Conservation (phyloP, 2,797 vertebrate species). For the Phalanger gymnotis region DNA sequence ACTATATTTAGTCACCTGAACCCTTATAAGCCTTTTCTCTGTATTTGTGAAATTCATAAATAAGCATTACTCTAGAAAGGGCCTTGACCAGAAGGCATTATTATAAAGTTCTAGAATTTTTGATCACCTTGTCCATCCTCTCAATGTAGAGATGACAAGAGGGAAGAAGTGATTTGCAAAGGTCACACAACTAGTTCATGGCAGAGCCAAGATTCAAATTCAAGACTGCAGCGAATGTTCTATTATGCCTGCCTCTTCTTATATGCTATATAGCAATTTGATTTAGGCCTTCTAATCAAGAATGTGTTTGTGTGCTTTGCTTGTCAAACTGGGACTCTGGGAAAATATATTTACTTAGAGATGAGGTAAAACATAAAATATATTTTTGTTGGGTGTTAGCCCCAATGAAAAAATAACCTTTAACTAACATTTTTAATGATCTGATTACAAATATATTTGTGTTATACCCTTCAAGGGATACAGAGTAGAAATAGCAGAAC, state of each 20-base stretch:
- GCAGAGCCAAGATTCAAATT: neutral
- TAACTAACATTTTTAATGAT: neutral
- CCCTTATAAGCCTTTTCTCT: neutral
- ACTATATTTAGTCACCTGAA: neutral
- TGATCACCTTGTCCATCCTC: neutral
- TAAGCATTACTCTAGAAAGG: neutral
- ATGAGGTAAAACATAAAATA: slow-evolving; percentile 33
- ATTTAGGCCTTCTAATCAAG: neutral
- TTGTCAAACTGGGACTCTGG: neutral
- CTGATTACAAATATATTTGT: slow-evolving; percentile 37
- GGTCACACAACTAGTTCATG: neutral
- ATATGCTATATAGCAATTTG: neutral
- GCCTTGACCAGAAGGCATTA: neutral
- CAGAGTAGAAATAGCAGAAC: neutral
- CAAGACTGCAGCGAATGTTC: neutral
- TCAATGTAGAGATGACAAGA: neutral
- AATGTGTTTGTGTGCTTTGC: neutral
- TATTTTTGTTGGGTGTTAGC: slow-evolving; percentile 20
- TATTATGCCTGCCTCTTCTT: neutral
- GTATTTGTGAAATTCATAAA: neutral
- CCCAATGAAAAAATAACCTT: slow-evolving; percentile 39
- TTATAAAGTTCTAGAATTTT: neutral
- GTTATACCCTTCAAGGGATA: slow-evolving; percentile 23
- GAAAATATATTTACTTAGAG: slow-evolving; percentile 60
- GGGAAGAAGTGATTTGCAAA: neutral